phyloP scores from a whole-genome alignment of 2,888 invertebrate genomes.

The Rotaria macrura region DNA sequence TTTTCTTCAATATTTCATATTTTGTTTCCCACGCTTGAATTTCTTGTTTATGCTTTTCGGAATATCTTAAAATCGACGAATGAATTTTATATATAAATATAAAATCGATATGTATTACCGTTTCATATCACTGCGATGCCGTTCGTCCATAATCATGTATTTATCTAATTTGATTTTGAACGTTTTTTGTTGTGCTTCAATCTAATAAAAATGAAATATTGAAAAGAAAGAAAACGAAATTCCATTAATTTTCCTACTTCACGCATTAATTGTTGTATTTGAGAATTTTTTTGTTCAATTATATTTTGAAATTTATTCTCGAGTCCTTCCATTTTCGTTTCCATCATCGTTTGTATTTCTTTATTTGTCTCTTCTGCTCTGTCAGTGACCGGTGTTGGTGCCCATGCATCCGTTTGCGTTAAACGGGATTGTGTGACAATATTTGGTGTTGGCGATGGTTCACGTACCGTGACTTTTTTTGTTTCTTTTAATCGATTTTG shows the following conservation, averaged over 20 bases:
- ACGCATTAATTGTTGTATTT: not conserved
- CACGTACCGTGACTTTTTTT: not conserved
- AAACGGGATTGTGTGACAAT: not conserved
- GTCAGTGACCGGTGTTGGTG: not conserved
- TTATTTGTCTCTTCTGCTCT: not conserved
- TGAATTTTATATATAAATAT: too few species aligned
- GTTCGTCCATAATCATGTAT: not conserved
- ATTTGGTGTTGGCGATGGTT: not conserved
- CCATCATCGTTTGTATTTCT: not conserved
- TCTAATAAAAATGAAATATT: not conserved
- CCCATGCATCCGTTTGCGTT: not conserved
- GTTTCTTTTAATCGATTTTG: not conserved
- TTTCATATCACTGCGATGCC: not conserved
- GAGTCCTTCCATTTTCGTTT: not conserved
- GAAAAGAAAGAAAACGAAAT: too few species aligned
- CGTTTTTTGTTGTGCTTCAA: not conserved
- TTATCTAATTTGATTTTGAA: not conserved
- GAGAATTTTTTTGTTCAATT: not conserved
- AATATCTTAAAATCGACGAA: not conserved
- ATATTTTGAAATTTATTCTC: not conserved
- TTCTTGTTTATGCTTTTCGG: not conserved
- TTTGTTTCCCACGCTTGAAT: conserved; percentile 5
- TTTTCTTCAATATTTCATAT: conserved; percentile 1
- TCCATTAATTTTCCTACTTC: not conserved
- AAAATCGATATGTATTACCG: too few species aligned